These are phyloP conservation scores for Nemurella pictetii DNA, from an alignment of 2,888 invertebrate species.

Conservation along the genomic window DNA sequence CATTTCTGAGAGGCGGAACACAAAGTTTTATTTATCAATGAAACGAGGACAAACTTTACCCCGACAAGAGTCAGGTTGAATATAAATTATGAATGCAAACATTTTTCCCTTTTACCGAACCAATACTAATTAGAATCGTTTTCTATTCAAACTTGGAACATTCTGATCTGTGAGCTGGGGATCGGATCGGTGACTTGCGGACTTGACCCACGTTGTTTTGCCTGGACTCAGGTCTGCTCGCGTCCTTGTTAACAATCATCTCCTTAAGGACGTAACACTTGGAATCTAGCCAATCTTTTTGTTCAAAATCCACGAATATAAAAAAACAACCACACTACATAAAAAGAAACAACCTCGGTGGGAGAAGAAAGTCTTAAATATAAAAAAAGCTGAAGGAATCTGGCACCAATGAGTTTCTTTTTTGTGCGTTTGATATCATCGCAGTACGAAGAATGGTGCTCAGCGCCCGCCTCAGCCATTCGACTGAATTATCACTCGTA, in stretches of 20 bases:
- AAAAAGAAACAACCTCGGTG: constrained; percentile 20
- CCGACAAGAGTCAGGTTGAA: neutral
- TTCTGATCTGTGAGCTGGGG: no score
- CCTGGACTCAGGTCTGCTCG: neutral
- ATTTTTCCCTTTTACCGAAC: no score
- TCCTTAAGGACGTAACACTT: constrained; percentile 1
- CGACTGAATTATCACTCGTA: constrained; percentile 53
- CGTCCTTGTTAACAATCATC: neutral
- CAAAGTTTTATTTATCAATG: neutral
- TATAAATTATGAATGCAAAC: neutral
- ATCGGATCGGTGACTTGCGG: neutral
- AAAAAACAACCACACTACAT: constrained; percentile 49
- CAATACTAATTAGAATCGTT: no score
- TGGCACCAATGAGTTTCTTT: constrained; percentile 40
- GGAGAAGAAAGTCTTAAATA: constrained; percentile 13
- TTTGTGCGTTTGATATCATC: constrained; percentile 31
- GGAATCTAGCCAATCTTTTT: constrained; percentile 61
- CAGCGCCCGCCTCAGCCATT: constrained; percentile 44
- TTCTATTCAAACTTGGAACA: no score
- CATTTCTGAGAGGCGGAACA: neutral
- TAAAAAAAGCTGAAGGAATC: constrained; percentile 39
- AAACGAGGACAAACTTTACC: neutral
- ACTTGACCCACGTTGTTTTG: neutral
- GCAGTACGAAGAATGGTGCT: neutral
- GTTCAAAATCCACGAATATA: constrained; percentile 50